Percentiles rank a stretch among this genome's conserved stretches.
Evolutionary conservation across 2,797 vertebrate species (phyloP).

Genomic region (Apogon talboti): DNA sequence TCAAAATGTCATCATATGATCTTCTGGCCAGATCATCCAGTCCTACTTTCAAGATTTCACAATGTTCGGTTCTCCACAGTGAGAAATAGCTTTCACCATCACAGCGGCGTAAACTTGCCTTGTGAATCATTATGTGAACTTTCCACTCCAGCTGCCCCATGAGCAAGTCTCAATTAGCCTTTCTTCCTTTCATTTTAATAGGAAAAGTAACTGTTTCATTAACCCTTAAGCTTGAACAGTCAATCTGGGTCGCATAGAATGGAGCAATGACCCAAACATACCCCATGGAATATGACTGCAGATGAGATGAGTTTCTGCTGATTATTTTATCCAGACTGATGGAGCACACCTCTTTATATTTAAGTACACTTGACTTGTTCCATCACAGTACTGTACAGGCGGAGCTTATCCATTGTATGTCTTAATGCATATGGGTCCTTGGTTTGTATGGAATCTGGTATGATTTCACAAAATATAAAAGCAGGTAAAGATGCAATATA

Average conservation of each 20-base stretch:
- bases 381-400: neutral
- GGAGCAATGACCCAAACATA: slow-evolving; percentile 20
- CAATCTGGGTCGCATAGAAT: slow-evolving; percentile 11
- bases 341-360: slow-evolving; percentile 7
- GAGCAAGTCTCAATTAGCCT: slow-evolving; percentile 63
- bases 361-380: neutral
- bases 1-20: too few species aligned
- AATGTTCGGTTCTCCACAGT: neutral
- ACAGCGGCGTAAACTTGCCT: slow-evolving; percentile 7
- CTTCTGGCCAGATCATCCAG: too few species aligned
- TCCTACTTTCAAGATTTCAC: slow-evolving; percentile 6
- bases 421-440: neutral
- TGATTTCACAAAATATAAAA: neutral
- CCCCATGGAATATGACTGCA: slow-evolving; percentile 16
- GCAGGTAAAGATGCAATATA: too few species aligned
- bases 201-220: slow-evolving; percentile 70
- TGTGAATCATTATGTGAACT: slow-evolving; percentile 36
- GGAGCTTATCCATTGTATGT: neutral
- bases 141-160: slow-evolving; percentile 16
- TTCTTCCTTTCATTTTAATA: slow-evolving; percentile 60
- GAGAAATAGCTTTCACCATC: slow-evolving; percentile 11
- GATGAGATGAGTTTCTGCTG: slow-evolving; percentile 32
- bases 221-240: slow-evolving; percentile 43
- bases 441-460: neutral
- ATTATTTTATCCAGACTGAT: slow-evolving; percentile 17